Evolutionary conservation across 2,888 invertebrate species (phyloP), one percentile per base, ranked within the genome.

Genomic region (Diplolepis rosae): DNA sequence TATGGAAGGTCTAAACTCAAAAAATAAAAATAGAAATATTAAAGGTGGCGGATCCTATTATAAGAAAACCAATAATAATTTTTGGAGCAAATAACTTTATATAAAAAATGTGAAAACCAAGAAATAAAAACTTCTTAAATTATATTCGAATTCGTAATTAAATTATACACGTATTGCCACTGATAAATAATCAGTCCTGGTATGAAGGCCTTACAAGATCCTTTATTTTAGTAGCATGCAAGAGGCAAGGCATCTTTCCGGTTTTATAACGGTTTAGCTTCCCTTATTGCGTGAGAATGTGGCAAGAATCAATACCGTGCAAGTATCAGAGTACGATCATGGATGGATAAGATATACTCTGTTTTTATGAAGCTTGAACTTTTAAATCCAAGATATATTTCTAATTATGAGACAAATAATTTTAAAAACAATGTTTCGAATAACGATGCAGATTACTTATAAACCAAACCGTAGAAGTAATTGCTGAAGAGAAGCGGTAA

Each of bases 211-310:
- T 51, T 28, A 13, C n/a, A 51, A 51, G 27, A 50, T 50, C 27
- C 6, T 13, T 51, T 51, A n/a, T 51, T 51, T 51, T 51, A 27
- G n/a, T 6, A 51, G n/a, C 27, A 24, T 50, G 18, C 24, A 9
- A 11, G 27, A 51, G 51, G 27, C 51, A 51, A n/a, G n/a, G 52
- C 28, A 52, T 52, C 52, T 28, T 28, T 52, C 52, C 52, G 52
- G 52, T 52, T 52, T 52, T 28, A 15, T 52, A 52, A 52, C 52
- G 52, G 52, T 52, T 52, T 27, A 15, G 52, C 52, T 52, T 52
- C 52, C 52, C 52, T 52, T 52, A 52, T 52, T 52, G 52, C 52
- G 52, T 52, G 52, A 52, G 52, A 52, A 52, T 52, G 52, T 27
- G 27, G 27, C 51, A 24, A 51, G 52, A 52, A 52, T 52, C 52